phyloP scores from a whole-genome alignment of 2,888 invertebrate genomes.

The Drosophila tripunctata region DNA sequence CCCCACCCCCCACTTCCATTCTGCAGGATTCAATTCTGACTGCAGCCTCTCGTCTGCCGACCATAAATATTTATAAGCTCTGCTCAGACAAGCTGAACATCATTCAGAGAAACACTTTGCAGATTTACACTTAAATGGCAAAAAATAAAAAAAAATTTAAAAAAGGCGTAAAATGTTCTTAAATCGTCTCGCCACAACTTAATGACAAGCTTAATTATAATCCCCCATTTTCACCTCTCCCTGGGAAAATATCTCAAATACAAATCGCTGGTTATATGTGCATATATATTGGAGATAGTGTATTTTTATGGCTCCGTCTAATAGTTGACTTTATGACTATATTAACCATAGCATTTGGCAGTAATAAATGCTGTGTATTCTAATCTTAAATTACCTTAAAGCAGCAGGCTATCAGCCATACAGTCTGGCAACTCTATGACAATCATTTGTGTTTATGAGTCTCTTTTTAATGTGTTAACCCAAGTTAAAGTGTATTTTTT shows the following conservation, averaged over 20 bases:
- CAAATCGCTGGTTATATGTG: no score
- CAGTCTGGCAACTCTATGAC: neutral
- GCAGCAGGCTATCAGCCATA: neutral
- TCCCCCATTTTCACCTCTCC: neutral
- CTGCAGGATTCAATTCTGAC: neutral
- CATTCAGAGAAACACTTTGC: conserved; percentile 2
- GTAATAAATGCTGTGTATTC: conserved; percentile 1
- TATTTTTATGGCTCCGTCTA: neutral
- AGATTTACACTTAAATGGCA: conserved; percentile 1
- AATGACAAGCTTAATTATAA: neutral
- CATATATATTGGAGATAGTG: neutral
- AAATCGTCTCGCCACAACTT: conserved; percentile 3
- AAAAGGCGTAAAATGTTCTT: conserved; percentile 9
- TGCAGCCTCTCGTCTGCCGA: no score
- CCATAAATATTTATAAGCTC: conserved; percentile 23
- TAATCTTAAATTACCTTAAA: neutral
- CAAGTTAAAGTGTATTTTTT: no score
- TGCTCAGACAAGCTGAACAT: conserved; percentile 5
- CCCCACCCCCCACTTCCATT: neutral
- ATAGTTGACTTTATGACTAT: conserved; percentile 1
- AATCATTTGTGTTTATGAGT: neutral
- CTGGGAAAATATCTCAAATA: no score
- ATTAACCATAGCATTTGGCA: neutral
- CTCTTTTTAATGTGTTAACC: no score
- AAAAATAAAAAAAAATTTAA: no score